Base-by-base conservation (phyloP, 2,113 vertebrate genomes). In the Toxostoma redivivum region DNA sequence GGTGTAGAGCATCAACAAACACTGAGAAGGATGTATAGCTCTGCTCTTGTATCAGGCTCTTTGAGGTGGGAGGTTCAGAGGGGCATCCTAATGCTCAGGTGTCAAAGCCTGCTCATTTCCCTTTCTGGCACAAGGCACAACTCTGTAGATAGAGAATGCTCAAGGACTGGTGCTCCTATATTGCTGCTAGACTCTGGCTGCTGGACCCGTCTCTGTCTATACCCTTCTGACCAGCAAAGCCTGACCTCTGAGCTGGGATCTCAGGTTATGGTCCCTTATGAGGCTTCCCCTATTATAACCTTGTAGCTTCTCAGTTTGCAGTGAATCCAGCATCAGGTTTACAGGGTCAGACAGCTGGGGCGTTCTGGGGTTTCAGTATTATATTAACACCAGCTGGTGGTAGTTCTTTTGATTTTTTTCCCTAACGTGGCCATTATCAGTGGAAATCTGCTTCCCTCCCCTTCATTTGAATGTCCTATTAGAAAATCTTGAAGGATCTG, bases 401-500 rank as follows among this genome's bases (percentile, higher is more conserved):
- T 16, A 48, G 19, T 28, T 45, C 22, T 28, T 38, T 22, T 3
- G 2, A 3, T 9, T 30, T 42, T 53, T 48, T 44, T 12, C 3
- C 4, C 53, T 80, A 60, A 91, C 93, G 88, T 80, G 54, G 24
- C 42, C 10, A 42, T 91, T 77, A 72, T 69, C 53, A 42, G 24
- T 85, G 58, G 62, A 96, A 92, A 60, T 73, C n/a, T 77, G 18
- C 33, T 80, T 79, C 42, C 37, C 71, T 77, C 66, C 24, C 13
- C 54, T 85, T 61, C 31, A 47, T 80, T 70, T 30, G 28, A 90
- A 80, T 33, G 17, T 42, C 67, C 71, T 35, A 62, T 72, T 81
- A 73, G 70, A 88, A 88, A 90, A 87, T 27, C 85, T 80, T 38
- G 66, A 73, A 95, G 87, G 71, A 90, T 91, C 84, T 96, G 93